Percentiles rank a stretch among this genome's conserved stretches.
Conservation (phyloP, 2,113 vertebrate species). For the Ifrita kowaldi region DNA sequence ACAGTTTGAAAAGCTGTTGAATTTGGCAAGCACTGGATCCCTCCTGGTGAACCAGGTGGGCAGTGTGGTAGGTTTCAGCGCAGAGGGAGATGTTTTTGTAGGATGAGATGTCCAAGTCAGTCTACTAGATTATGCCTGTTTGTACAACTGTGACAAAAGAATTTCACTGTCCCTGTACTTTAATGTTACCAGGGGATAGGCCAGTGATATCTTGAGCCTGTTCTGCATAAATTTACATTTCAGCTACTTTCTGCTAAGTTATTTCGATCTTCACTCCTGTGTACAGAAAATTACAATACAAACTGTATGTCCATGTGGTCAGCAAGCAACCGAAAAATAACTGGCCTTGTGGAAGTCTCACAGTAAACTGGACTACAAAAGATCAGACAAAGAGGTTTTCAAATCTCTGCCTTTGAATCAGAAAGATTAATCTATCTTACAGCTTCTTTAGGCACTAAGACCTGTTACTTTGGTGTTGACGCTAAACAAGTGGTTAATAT, state of each 20-base stretch:
- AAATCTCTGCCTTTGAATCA: background rate
- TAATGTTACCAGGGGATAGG: accelerated
- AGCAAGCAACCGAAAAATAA: background rate
- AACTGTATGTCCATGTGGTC: background rate
- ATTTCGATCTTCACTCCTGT: background rate
- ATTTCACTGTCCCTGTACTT: background rate
- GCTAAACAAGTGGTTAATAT: background rate
- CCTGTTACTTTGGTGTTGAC: background rate
- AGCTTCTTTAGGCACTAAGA: background rate
- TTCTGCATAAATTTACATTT: background rate
- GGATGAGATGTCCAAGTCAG: background rate
- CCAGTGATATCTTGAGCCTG: background rate
- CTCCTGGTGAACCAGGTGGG: background rate
- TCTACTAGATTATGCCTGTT: background rate
- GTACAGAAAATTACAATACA: background rate
- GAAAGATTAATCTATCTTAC: background rate
- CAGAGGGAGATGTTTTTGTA: background rate
- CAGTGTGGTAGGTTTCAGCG: background rate
- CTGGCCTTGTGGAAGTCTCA: background rate
- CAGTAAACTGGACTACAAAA: background rate
- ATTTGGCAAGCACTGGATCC: background rate
- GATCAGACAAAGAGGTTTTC: background rate
- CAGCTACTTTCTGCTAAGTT: background rate
- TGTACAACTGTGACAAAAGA: background rate
- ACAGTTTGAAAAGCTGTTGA: background rate